Evolutionary conservation across 1,140 invertebrate species (phyloP).

Genomic region (Homalodisca vitripennis): DNA sequence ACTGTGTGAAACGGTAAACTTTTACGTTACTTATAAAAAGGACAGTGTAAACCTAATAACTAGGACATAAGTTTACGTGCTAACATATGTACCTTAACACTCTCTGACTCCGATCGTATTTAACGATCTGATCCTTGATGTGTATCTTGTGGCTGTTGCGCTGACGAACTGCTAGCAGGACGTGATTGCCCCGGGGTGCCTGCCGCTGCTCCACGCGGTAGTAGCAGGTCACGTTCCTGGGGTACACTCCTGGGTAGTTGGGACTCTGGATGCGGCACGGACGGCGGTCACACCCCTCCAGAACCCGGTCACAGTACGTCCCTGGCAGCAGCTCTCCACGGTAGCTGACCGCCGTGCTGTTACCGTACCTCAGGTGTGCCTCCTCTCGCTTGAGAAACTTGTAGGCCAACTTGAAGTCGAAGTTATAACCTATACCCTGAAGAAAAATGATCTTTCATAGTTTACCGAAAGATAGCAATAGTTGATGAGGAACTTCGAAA

Average conservation of each 20-base stretch:
- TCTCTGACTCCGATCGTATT: constrained; percentile 71
- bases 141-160: constrained; percentile 74
- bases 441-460: constrained; percentile 41
- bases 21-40: too few relatives aligned
- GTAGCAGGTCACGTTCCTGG: constrained; percentile 79
- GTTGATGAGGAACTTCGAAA: too few relatives aligned
- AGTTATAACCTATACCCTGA: constrained; percentile 73
- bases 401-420: constrained; percentile 80
- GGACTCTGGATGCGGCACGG: constrained; percentile 75
- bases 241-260: constrained; percentile 84
- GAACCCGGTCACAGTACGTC: constrained; percentile 75
- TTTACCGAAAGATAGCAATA: neutral
- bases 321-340: constrained; percentile 66
- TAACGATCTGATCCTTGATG: constrained; percentile 74
- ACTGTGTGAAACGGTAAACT: too few relatives aligned
- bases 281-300: constrained; percentile 64
- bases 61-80: too few relatives aligned
- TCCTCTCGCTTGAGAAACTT: constrained; percentile 74
- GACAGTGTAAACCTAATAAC: too few relatives aligned
- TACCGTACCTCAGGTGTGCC: constrained; percentile 73
- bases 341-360: constrained; percentile 66
- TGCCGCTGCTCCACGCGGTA: constrained; percentile 66
- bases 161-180: constrained; percentile 69
- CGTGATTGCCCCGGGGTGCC: constrained; percentile 68
- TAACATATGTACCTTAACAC: constrained; percentile 61